phyloP scores from a whole-genome alignment of 2,888 invertebrate species.

The Tribolium freemani region DNA sequence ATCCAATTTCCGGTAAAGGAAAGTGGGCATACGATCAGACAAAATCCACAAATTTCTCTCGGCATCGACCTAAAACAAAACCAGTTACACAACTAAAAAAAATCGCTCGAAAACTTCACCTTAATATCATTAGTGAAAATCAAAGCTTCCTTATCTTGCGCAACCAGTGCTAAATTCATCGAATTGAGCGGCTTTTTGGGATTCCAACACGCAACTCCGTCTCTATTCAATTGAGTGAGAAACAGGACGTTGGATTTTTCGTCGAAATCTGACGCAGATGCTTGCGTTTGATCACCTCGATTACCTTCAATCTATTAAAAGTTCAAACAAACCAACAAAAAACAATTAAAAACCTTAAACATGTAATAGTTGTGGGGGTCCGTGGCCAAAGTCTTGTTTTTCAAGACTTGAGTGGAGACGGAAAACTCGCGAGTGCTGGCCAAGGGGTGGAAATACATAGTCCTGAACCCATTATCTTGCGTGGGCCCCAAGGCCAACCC shows the following conservation, averaged over 20 bases:
- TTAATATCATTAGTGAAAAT: slow-evolving; percentile 86
- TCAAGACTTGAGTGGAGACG: slow-evolving; percentile 80
- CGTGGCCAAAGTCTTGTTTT: slow-evolving; percentile 80
- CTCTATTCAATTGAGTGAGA: slow-evolving; percentile 83
- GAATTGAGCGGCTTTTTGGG: slow-evolving; percentile 75
- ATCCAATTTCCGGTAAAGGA: slow-evolving; percentile 77
- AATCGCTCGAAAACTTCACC: slow-evolving; percentile 62
- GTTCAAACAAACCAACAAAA: neutral
- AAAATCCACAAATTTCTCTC: slow-evolving; percentile 81
- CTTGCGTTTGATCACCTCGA: slow-evolving; percentile 80
- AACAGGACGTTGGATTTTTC: slow-evolving; percentile 78
- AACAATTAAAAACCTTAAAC: slow-evolving; percentile 72
- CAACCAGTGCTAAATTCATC: slow-evolving; percentile 77
- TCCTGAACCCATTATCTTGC: slow-evolving; percentile 69
- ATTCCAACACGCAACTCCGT: slow-evolving; percentile 89
- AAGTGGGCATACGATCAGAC: slow-evolving; percentile 82
- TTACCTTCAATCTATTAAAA: slow-evolving; percentile 74
- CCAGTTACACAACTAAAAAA: neutral
- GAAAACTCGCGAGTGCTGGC: slow-evolving; percentile 85
- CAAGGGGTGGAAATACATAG: slow-evolving; percentile 86
- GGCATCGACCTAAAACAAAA: slow-evolving; percentile 63
- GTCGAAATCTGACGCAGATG: slow-evolving; percentile 82
- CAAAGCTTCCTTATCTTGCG: slow-evolving; percentile 76
- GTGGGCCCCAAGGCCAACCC: slow-evolving; percentile 75
- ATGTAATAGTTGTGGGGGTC: slow-evolving; percentile 78